A percentile compares a stretch with the other conserved stretches of the same genome.
These are phyloP conservation scores for Bos taurus DNA, from an alignment of 2,113 vertebrate species.

Conservation along the genomic window ARS-UCD2.0 NC_037333.1:96456001-96456500, in stretches of 20 bases:
- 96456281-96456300: background rate
- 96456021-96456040: background rate
- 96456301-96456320: background rate
- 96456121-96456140: background rate
- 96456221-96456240: background rate
- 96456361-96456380: background rate
- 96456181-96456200: background rate
- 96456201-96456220: background rate
- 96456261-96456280: background rate
- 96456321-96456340: background rate
- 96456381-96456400: background rate
- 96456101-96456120: background rate
- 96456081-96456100: background rate
- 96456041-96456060: background rate
- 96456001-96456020: background rate
- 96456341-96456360: background rate
- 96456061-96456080: background rate
- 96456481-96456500: background rate
- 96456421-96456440: background rate
- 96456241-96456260: background rate
- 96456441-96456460: background rate
- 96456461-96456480: background rate
- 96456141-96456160: background rate
- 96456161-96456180: background rate
- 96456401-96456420: background rate